These are phyloP conservation scores for Vireo griseus DNA, from an alignment of 2,797 vertebrate genomes.

Conservation along the genomic window DNA sequence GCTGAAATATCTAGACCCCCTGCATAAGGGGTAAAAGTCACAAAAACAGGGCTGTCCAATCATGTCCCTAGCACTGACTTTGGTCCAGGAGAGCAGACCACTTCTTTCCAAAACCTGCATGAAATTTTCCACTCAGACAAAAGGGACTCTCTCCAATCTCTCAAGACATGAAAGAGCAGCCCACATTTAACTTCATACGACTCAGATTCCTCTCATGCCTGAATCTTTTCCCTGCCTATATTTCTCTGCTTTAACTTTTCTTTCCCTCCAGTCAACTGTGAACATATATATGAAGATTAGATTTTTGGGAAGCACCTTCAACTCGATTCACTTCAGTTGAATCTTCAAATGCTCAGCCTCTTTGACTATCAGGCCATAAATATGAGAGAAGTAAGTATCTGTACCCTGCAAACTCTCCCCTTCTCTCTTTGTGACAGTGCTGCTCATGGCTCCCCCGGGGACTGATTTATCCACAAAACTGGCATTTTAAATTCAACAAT, in stretches of 20 bases:
- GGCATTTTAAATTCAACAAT: conserved; percentile 42
- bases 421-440: neutral
- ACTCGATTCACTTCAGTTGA: conserved; percentile 10
- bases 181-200: neutral
- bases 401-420: neutral
- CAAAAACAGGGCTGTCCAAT: neutral
- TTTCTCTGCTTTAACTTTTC: conserved; percentile 29
- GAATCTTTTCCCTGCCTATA: neutral
- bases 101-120: neutral
- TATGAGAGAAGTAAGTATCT: conserved; percentile 21
- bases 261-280: neutral
- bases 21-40: neutral
- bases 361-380: conserved; percentile 15
- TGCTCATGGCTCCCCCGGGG: neutral
- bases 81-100: neutral
- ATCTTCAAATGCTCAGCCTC: conserved; percentile 1
- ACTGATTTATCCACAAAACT: conserved; percentile 18
- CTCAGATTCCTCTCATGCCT: neutral
- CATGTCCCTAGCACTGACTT: neutral
- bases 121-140: neutral
- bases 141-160: neutral
- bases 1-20: neutral
- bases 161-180: neutral
- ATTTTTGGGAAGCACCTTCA: conserved; percentile 30
- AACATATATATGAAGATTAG: conserved; percentile 20